These are phyloP conservation scores for Drosophila birchii DNA, from an alignment of 2,888 invertebrate genomes.

Conservation along the genomic window DNA sequence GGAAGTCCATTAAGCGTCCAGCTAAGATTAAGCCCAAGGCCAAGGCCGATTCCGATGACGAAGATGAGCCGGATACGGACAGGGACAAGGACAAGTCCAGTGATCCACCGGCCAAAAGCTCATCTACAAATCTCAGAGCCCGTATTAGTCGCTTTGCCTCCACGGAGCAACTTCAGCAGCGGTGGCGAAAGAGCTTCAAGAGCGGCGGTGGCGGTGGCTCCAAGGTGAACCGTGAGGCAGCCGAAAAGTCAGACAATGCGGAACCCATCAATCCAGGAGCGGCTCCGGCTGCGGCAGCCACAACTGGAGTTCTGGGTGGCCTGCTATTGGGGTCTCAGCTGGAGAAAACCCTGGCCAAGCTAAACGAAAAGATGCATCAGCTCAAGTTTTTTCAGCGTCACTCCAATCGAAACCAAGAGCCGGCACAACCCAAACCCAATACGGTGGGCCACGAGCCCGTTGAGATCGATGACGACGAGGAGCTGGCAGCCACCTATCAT, in stretches of 20 bases:
- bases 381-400: constrained; percentile 73
- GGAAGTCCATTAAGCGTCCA: constrained; percentile 75
- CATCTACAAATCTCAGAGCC: constrained; percentile 57
- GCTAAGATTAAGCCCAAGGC: constrained; percentile 17
- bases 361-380: constrained; percentile 79
- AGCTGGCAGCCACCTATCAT: constrained; percentile 64
- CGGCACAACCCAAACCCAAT: constrained; percentile 48
- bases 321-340: constrained; percentile 53
- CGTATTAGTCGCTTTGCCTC: constrained; percentile 73
- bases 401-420: background rate
- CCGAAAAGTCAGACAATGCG: background rate
- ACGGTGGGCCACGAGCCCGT: constrained; percentile 50
- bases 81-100: constrained; percentile 9
- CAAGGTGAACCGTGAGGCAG: background rate
- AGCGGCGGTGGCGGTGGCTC: constrained; percentile 1
- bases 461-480: constrained; percentile 70
- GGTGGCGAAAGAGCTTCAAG: constrained; percentile 80
- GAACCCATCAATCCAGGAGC: constrained; percentile 13
- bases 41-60: constrained; percentile 46
- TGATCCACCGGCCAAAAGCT: constrained; percentile 12
- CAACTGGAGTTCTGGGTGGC: constrained; percentile 33
- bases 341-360: constrained; percentile 73
- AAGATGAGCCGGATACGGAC: constrained; percentile 30
- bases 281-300: constrained; percentile 8
- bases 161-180: constrained; percentile 73